Evolutionary conservation across 2,888 invertebrate species (phyloP), one percentile per base, ranked within the genome.

Genomic region (Aleiodes alternator): DNA sequence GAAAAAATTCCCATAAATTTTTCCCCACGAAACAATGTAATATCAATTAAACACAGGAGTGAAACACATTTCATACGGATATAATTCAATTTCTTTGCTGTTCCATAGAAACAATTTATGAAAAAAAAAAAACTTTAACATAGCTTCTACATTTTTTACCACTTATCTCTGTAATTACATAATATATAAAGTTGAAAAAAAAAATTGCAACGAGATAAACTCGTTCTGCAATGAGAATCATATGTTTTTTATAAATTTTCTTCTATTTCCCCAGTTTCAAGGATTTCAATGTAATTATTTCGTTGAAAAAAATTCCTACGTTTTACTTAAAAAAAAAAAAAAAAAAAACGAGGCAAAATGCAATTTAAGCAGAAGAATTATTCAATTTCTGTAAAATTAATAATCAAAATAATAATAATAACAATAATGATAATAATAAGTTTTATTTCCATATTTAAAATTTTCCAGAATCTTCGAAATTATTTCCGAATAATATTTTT

Each of bases 121-220:
- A 16, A 61, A 34, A 34, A 34, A 34, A 34, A 34, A 34, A 34
- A 34, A 34, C 7, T 9, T 43, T 23, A 16, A 38, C 38, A 61
- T 61, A 38, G 14, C 14, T 16, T 55, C 55, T 11, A n/a, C 55
- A n/a, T 64, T 23, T 23, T 43, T 14, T 31, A 61, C 31, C 38
- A 61, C 64, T 64, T 14, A 64, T 43, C 43, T 43, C 48, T 16
- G 16, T 64, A 64, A 64, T 64, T 43, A 64, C 14, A 64, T 61
- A 64, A 64, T 43, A 64, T 16, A 61, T 48, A 31, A 29, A 34
- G 43, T 23, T 23, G 7, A 43, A 43, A 64, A 14, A 34, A 34
- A 4, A 6, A 34, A 34, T 34, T 34, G 34, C 34, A 43, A 64
- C 64, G 64, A 64, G 64, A 64, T 64, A 64, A 64, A 64, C 64